Evolutionary conservation across 2,888 invertebrate genomes (phyloP), one percentile per base, ranked within the genome.

Genomic region (Amphipoea lucens): DNA sequence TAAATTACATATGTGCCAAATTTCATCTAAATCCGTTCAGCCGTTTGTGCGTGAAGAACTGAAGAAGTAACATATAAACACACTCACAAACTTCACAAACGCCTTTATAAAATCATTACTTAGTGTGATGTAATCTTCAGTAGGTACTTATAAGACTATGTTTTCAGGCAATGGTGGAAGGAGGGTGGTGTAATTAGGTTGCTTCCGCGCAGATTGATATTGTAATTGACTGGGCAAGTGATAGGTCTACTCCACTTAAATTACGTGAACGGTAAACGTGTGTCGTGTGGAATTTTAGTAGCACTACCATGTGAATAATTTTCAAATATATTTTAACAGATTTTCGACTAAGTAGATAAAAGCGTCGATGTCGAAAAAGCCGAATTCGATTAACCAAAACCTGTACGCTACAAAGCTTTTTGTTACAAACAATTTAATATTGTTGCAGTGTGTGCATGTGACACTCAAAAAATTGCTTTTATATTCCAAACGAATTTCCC

Each of bases 381-480:
- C 29, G 45, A 86, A 79, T 57, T 72, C 68, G 29, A 67, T 74
- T 79, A 29, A 51, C 62, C 42, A 40, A 78, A 77, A 76, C n/a
- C 67, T 29, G 60, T 36, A 69, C 66, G 23, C 7, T 23, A 65
- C 77, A 84, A 86, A 82, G 74, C 76, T 76, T 85, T 86, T 75
- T 77, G 86, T 80, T 75, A 76, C 76, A 79, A 83, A 76, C 71
- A 73, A 83, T 86, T 83, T 83, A 86, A 77, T 77, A 70, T 77
- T 75, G 67, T 57, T 57, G 62, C 68, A 23, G 73, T 63, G 23
- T 66, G 42, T 80, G 72, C 74, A 80, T 63, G 66, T 80, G 84
- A 75, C 84, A 78, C 71, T 82, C 63, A 45, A 83, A 83, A 87
- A 79, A 29, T 29, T 79, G 79, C 75, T 79, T 83, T 87, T 88